Conservation (phyloP, 2,888 invertebrate species). For the Entomobrya proxima region DNA sequence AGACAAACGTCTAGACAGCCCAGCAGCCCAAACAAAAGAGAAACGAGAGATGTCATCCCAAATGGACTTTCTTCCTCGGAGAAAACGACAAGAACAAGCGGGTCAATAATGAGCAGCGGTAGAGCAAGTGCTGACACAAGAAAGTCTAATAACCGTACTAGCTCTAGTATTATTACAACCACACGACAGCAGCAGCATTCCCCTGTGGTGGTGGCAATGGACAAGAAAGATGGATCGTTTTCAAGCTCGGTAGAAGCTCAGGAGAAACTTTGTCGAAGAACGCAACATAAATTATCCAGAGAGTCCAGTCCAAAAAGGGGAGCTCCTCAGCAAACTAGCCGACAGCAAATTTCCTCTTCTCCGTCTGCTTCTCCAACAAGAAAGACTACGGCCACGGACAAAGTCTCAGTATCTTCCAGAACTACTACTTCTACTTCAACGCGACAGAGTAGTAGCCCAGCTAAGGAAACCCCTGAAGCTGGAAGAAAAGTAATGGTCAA, state of each 20-base stretch:
- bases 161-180: neutral
- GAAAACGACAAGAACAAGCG: constrained; percentile 26
- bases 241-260: constrained; percentile 21
- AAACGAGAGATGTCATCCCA: constrained; percentile 22
- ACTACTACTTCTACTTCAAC: constrained; percentile 25
- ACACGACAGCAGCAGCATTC: neutral
- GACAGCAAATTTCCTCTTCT: neutral
- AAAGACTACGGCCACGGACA: constrained; percentile 18
- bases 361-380: neutral
- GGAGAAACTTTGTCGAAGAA: constrained; percentile 51
- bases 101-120: neutral
- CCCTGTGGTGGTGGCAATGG: neutral
- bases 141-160: constrained; percentile 32
- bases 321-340: constrained; percentile 36
- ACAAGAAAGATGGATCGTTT: constrained; percentile 31
- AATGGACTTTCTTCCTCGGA: constrained; percentile 23
- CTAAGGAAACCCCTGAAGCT: neutral
- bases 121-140: neutral
- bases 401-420: neutral
- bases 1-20: neutral
- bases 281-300: constrained; percentile 52
- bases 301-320: constrained; percentile 53
- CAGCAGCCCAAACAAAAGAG: neutral
- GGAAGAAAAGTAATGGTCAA: neutral
- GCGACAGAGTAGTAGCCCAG: neutral